Conservation (phyloP, 2,888 invertebrate genomes). For the Folsomia manolachei region DNA sequence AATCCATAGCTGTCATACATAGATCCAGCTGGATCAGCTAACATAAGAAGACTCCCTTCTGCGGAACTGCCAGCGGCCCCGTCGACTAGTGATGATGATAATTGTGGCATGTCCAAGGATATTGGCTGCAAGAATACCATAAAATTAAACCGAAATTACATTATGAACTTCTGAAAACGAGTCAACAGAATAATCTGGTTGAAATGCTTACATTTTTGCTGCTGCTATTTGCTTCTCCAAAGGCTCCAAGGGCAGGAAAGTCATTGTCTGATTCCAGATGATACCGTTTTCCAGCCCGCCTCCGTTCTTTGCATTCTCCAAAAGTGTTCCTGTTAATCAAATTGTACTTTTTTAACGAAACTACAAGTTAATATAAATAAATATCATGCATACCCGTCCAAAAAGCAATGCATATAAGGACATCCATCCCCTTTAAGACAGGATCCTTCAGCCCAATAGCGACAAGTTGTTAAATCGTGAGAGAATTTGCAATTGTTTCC, state of each 20-base stretch:
- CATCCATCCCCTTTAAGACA: constrained; percentile 48
- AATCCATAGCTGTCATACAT: constrained; percentile 25
- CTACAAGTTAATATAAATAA: neutral
- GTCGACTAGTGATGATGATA: too few species aligned
- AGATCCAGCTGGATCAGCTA: constrained; percentile 37
- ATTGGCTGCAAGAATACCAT: constrained; percentile 34
- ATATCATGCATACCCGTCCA: constrained; percentile 41
- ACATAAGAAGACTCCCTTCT: constrained; percentile 32
- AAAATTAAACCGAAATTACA: neutral
- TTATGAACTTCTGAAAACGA: too few species aligned
- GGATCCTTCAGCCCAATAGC: constrained; percentile 49
- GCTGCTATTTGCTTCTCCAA: too few species aligned
- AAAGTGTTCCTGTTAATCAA: constrained; percentile 29
- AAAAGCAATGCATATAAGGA: constrained; percentile 48
- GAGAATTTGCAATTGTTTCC: constrained; percentile 50
- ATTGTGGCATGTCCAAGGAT: too few species aligned
- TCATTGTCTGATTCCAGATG: constrained; percentile 49
- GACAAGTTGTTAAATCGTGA: constrained; percentile 49
- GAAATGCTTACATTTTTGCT: too few species aligned
- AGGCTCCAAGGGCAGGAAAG: constrained; percentile 44
- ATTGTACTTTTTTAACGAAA: neutral
- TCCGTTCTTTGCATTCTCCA: constrained; percentile 16
- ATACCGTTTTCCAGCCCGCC: constrained; percentile 35
- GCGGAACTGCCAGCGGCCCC: constrained; percentile 14
- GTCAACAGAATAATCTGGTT: too few species aligned